Percentiles rank a stretch among this genome's conserved stretches.
Evolutionary conservation across 1,140 invertebrate genomes (phyloP).

Genomic region (Ceratina calcarata): DNA sequence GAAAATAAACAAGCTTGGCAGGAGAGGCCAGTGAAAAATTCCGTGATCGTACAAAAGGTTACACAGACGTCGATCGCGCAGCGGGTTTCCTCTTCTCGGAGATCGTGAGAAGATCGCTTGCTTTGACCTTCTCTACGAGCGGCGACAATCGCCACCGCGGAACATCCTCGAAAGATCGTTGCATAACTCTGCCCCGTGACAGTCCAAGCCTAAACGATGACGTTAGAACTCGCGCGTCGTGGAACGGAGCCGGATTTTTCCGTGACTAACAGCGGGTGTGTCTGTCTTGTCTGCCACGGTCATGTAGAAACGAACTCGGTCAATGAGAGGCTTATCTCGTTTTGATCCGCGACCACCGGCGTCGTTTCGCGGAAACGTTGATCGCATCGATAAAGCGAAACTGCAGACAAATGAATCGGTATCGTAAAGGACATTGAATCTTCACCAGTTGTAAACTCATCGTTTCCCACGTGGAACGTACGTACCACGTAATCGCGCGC

Average conservation of each 20-base stretch:
- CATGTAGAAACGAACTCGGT: background rate
- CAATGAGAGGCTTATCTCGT: conserved; percentile 23
- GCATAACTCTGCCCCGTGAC: conserved; percentile 29
- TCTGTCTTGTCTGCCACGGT: background rate
- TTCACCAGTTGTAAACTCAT: conserved; percentile 47
- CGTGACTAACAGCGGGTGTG: conserved; percentile 35
- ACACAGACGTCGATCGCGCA: conserved; percentile 15
- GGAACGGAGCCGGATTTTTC: conserved; percentile 19
- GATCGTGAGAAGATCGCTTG: background rate
- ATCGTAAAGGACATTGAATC: conserved; percentile 25
- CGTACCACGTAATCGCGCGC: conserved; percentile 34
- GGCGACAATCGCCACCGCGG: background rate
- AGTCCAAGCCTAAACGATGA: conserved; percentile 19
- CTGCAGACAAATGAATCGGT: background rate
- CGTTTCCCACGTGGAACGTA: conserved; percentile 62
- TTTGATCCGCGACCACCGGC: conserved; percentile 19
- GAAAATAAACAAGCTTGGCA: background rate
- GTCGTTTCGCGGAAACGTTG: conserved; percentile 15
- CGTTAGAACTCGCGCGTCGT: background rate
- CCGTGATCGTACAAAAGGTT: conserved; percentile 32
- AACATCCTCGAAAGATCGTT: conserved; percentile 26
- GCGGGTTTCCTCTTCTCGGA: background rate
- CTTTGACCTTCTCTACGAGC: conserved; percentile 6
- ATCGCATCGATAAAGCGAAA: background rate
- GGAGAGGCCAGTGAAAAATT: conserved; percentile 10